A percentile compares a stretch with the other conserved stretches of the same genome.
These are phyloP conservation scores for Ophion slaviceki DNA, from an alignment of 2,888 invertebrate genomes.

Conservation along the genomic window DNA sequence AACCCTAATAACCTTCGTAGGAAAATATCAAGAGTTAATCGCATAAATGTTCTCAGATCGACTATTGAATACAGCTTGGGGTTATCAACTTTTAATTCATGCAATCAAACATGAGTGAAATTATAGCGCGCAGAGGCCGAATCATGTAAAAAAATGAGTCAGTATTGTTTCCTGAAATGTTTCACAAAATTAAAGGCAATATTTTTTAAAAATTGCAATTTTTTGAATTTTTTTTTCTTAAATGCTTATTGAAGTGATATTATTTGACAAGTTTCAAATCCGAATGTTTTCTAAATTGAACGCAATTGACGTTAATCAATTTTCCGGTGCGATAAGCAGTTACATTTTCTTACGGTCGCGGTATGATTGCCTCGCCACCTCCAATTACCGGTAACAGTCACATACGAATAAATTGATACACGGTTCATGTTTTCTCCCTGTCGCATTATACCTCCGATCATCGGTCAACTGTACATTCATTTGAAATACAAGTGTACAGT, in stretches of 20 bases:
- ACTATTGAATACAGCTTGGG: no score
- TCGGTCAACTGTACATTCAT: slow-evolving; percentile 21
- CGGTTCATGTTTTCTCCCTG: slow-evolving; percentile 22
- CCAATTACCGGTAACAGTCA: slow-evolving; percentile 27
- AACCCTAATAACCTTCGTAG: no score
- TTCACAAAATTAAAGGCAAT: no score
- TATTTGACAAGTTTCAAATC: slow-evolving; percentile 23
- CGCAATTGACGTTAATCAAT: slow-evolving; percentile 15
- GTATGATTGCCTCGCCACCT: slow-evolving; percentile 34
- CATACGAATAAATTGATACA: slow-evolving; percentile 31
- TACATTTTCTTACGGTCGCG: slow-evolving; percentile 22
- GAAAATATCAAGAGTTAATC: no score
- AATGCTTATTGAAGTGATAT: slow-evolving; percentile 17
- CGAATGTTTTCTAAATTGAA: slow-evolving; percentile 21
- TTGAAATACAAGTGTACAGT: slow-evolving; percentile 18
- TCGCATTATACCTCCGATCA: slow-evolving; percentile 10
- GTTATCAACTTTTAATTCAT: no score
- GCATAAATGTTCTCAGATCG: no score
- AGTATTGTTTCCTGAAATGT: no score
- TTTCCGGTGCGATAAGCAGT: slow-evolving; percentile 14
- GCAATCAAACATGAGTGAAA: no score
- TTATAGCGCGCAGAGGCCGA: no score
- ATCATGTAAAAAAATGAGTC: no score
- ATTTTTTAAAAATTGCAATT: no score
- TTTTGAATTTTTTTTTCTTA: no score